phyloP scores from a whole-genome alignment of 1,140 invertebrate species.

The Berghia stephanieae region DNA sequence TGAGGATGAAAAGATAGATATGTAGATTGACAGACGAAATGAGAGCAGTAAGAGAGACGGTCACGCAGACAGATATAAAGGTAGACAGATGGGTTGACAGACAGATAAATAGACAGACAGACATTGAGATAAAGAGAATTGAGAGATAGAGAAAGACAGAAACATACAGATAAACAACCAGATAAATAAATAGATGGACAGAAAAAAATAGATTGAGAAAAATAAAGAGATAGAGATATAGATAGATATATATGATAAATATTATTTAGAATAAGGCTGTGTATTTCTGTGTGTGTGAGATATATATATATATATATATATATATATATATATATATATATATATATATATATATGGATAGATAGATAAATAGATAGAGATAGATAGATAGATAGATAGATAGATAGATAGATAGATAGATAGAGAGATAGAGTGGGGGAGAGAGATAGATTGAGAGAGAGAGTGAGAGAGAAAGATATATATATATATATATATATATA shows the following conservation, averaged over 20 bases:
- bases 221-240: too few species aligned
- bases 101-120: constrained; percentile 4
- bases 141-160: background rate
- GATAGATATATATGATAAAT: too few species aligned
- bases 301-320: background rate
- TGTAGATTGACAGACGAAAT: too few species aligned
- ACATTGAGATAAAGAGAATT: background rate
- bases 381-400: background rate
- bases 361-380: too few species aligned
- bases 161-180: background rate
- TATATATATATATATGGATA: background rate
- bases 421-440: too few species aligned
- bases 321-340: background rate
- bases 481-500: background rate
- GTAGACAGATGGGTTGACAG: too few species aligned
- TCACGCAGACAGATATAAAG: too few species aligned
- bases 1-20: background rate
- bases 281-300: background rate
- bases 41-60: too few species aligned
- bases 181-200: too few species aligned
- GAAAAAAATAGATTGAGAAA: too few species aligned
- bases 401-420: background rate
- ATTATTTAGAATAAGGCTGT: background rate
- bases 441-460: too few species aligned
- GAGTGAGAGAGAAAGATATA: too few species aligned